Conservation (phyloP, 2,888 invertebrate genomes). For the Nemotelus nigrinus region DNA sequence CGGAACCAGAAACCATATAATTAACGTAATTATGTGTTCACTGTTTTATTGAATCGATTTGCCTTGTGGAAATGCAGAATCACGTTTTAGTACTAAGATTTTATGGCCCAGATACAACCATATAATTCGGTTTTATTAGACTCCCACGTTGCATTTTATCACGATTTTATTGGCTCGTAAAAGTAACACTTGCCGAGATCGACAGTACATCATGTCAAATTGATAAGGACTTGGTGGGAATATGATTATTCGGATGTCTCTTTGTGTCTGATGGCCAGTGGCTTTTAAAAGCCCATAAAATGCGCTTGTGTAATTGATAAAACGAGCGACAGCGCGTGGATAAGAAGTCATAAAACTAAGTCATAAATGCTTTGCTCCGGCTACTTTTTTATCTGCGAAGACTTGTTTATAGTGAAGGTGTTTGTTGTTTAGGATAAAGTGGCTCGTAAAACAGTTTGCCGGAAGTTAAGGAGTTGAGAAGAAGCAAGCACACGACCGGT, state of each 20-base stretch:
- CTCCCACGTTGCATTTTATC: constrained; percentile 33
- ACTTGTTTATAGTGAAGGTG: too few species aligned
- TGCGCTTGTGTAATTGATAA: constrained; percentile 40
- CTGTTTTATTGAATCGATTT: constrained; percentile 9
- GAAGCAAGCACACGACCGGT: too few species aligned
- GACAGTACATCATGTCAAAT: constrained; percentile 47
- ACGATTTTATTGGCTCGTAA: constrained; percentile 49
- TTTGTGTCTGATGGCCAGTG: constrained; percentile 25
- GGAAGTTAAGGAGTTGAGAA: too few species aligned
- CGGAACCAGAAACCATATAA: constrained; percentile 18
- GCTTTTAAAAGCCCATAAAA: constrained; percentile 44
- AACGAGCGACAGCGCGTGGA: constrained; percentile 18
- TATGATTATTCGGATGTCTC: constrained; percentile 33
- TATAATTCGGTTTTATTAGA: constrained; percentile 40
- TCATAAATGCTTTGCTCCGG: constrained; percentile 36
- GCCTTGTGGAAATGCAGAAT: constrained; percentile 1
- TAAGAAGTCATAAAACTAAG: constrained; percentile 41
- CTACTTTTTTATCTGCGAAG: too few species aligned
- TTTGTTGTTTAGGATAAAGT: too few species aligned
- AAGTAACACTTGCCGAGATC: constrained; percentile 48
- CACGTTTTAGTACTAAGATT: constrained; percentile 38
- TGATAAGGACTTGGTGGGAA: constrained; percentile 38
- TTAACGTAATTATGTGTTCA: constrained; percentile 19
- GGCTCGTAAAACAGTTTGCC: too few species aligned
- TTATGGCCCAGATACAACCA: constrained; percentile 34